Evolutionary conservation across 2,888 invertebrate genomes (phyloP).

Genomic region (Schizaphis graminum): DNA sequence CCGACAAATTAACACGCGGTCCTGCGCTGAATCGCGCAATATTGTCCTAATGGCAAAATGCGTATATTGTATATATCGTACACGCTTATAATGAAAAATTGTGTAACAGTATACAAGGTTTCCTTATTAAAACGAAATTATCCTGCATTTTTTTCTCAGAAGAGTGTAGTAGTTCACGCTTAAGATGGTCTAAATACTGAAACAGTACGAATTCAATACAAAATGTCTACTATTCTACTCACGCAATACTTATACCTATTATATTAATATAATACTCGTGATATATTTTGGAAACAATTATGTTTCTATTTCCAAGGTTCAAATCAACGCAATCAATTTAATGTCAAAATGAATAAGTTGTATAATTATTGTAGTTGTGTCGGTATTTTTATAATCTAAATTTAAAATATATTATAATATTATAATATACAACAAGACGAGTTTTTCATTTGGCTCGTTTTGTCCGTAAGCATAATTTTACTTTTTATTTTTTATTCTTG

Average conservation of each 20-base stretch:
- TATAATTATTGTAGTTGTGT: background rate
- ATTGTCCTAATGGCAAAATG: background rate
- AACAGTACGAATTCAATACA: background rate
- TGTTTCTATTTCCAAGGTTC: background rate
- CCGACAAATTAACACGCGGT: background rate
- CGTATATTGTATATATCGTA: background rate
- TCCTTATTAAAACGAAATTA: slow-evolving; percentile 13
- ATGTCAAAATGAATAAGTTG: background rate
- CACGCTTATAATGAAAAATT: background rate
- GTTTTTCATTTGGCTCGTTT: background rate
- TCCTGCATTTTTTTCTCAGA: background rate
- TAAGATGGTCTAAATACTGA: background rate
- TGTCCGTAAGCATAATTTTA: background rate
- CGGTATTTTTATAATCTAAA: background rate
- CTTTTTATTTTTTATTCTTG: background rate
- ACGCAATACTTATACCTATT: background rate
- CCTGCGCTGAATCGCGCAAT: background rate
- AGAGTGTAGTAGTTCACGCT: background rate
- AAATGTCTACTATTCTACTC: background rate
- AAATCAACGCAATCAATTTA: background rate
- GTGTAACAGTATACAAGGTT: slow-evolving; percentile 7
- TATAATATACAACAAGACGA: background rate
- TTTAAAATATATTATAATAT: background rate
- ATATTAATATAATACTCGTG: background rate
- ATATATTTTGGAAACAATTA: background rate